Conservation (phyloP, 2,113 vertebrate genomes). For the Hipposideros armiger region DNA sequence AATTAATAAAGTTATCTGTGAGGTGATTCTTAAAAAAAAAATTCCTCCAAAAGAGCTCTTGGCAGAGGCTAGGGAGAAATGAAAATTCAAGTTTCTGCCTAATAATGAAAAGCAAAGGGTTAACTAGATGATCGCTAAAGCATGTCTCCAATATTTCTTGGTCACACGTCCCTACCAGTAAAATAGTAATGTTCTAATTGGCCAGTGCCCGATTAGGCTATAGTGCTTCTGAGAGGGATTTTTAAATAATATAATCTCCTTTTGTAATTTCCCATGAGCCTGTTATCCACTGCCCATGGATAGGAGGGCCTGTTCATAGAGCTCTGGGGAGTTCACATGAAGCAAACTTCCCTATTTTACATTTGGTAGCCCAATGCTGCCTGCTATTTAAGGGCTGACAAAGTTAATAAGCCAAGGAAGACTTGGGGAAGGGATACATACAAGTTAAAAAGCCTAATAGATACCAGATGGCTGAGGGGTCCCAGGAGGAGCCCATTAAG, state of each 20-base stretch:
- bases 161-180: background rate
- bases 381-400: background rate
- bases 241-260: background rate
- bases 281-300: background rate
- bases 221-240: background rate
- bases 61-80: background rate
- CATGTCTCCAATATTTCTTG: background rate
- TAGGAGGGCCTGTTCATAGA: background rate
- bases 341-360: conserved; percentile 5
- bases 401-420: conserved; percentile 4
- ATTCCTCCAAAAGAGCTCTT: background rate
- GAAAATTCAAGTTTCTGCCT: background rate
- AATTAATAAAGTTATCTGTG: conserved; percentile 10
- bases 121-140: background rate
- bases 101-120: conserved; percentile 4
- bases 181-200: background rate
- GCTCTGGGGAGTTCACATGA: background rate
- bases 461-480: background rate
- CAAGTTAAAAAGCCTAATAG: conserved; percentile 16
- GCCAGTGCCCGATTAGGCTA: background rate
- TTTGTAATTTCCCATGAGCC: background rate
- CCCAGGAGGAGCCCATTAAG: background rate
- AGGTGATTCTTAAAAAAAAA: background rate
- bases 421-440: background rate
- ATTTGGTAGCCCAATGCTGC: background rate